Evolutionary conservation across 1,140 invertebrate species (phyloP).

Genomic region (Pseudoatta argentina): DNA sequence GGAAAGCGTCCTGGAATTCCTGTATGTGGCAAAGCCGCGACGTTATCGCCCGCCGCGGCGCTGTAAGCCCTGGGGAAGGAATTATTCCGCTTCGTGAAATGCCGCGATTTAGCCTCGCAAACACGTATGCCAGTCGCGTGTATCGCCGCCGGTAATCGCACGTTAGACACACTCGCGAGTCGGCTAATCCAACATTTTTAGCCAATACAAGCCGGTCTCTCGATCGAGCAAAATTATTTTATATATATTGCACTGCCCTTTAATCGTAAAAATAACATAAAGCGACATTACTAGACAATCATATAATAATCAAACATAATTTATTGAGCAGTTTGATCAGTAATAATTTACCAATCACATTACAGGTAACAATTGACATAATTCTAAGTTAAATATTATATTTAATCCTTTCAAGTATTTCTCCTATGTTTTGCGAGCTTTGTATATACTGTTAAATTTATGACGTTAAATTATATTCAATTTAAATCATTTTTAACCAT

Average conservation of each 20-base stretch:
- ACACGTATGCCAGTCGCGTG: slow-evolving; percentile 51
- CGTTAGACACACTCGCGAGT: slow-evolving; percentile 50
- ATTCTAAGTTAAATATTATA: neutral
- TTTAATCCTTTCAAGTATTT: neutral
- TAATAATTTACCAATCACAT: neutral
- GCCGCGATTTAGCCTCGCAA: slow-evolving; percentile 61
- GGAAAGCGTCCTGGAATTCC: slow-evolving; percentile 61
- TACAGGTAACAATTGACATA: neutral
- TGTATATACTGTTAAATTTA: too few relatives aligned
- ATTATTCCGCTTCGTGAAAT: slow-evolving; percentile 68
- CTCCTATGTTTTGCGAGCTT: neutral
- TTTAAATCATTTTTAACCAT: too few relatives aligned
- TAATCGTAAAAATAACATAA: neutral
- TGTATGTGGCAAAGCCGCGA: slow-evolving; percentile 20
- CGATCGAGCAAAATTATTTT: neutral
- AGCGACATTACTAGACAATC: slow-evolving; percentile 4
- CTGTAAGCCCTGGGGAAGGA: slow-evolving; percentile 45
- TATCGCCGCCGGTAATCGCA: slow-evolving; percentile 57
- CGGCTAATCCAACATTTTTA: slow-evolving; percentile 50
- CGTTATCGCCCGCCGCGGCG: slow-evolving; percentile 42
- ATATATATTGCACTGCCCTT: slow-evolving; percentile 16
- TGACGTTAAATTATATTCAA: too few relatives aligned
- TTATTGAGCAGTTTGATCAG: neutral
- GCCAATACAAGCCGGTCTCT: slow-evolving; percentile 29
- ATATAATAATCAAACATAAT: neutral